These are phyloP conservation scores for Cerceris rybyensis DNA, from an alignment of 2,888 invertebrate species.

Conservation along the genomic window DNA sequence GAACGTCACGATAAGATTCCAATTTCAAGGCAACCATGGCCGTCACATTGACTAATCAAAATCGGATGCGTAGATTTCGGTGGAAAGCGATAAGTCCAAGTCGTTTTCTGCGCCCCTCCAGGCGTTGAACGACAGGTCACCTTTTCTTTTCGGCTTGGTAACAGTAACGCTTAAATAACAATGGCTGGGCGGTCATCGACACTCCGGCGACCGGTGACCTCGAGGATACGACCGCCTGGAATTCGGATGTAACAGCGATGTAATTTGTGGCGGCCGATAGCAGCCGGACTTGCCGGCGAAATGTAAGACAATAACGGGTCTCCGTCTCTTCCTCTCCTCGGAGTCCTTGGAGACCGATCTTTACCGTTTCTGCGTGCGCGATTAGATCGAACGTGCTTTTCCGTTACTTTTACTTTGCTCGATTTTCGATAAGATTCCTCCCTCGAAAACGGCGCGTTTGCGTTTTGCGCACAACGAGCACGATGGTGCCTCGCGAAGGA, in stretches of 20 bases:
- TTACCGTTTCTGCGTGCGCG: constrained; percentile 30
- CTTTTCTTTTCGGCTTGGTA: constrained; percentile 42
- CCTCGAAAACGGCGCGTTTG: not conserved
- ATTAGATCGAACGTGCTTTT: not conserved
- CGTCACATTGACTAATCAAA: too few relatives aligned
- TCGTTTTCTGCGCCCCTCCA: not conserved
- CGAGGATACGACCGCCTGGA: constrained; percentile 29
- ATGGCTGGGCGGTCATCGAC: constrained; percentile 46
- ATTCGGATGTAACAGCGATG: constrained; percentile 39
- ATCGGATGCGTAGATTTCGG: too few relatives aligned
- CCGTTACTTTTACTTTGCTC: constrained; percentile 28
- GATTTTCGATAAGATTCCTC: constrained; percentile 34
- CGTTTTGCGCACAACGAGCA: not conserved
- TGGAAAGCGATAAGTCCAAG: too few relatives aligned
- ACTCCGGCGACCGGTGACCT: constrained; percentile 27
- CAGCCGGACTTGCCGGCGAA: not conserved
- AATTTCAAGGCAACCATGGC: too few relatives aligned
- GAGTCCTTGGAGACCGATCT: constrained; percentile 43
- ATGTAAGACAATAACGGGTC: constrained; percentile 42
- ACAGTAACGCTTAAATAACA: constrained; percentile 55
- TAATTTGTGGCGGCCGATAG: constrained; percentile 26
- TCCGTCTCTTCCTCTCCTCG: constrained; percentile 21
- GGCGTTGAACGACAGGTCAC: constrained; percentile 19
- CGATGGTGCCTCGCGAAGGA: not conserved
- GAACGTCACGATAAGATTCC: too few relatives aligned